A percentile compares a stretch with the other conserved stretches of the same genome.
Evolutionary conservation across 2,888 invertebrate species (phyloP).

Genomic region (Hirtodrosophila alboralis): DNA sequence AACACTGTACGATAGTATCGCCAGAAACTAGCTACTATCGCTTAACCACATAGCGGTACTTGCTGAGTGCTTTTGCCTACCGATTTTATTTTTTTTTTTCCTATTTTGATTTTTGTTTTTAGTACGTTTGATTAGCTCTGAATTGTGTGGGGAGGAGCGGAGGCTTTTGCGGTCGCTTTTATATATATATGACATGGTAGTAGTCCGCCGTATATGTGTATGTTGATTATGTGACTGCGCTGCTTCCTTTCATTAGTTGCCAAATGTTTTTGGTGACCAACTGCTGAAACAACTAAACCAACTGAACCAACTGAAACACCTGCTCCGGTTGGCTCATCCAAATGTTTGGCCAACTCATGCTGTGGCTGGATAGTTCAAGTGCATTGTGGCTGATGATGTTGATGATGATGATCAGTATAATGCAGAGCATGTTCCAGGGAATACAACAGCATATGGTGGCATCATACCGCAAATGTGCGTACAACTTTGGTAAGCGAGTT

Average conservation of each 20-base stretch:
- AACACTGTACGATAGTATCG: too few relatives aligned
- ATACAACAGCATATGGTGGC: constrained; percentile 20
- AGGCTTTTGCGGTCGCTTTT: constrained; percentile 8
- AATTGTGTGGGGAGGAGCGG: constrained; percentile 25
- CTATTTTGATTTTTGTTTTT: constrained; percentile 15
- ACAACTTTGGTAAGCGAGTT: constrained; percentile 45
- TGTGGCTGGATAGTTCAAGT: constrained; percentile 47
- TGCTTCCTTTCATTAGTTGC: constrained; percentile 56
- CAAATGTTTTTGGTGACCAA: constrained; percentile 44
- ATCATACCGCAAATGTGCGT: constrained; percentile 65
- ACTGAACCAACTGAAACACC: constrained; percentile 42
- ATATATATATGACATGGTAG: constrained; percentile 37
- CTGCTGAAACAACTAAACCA: constrained; percentile 34
- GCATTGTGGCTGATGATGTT: constrained; percentile 31
- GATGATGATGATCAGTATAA: constrained; percentile 25
- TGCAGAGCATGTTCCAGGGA: constrained; percentile 27
- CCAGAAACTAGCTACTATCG: too few relatives aligned
- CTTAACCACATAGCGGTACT: too few relatives aligned
- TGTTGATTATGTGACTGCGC: constrained; percentile 55
- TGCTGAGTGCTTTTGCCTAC: constrained; percentile 5
- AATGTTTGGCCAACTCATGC: constrained; percentile 18
- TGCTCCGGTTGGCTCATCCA: constrained; percentile 33
- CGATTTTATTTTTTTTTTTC: too few relatives aligned
- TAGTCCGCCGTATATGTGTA: constrained; percentile 16
- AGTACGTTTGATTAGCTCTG: constrained; percentile 34